phyloP scores from a whole-genome alignment of 1,140 invertebrate genomes.

The Ceratitis capitata region DNA sequence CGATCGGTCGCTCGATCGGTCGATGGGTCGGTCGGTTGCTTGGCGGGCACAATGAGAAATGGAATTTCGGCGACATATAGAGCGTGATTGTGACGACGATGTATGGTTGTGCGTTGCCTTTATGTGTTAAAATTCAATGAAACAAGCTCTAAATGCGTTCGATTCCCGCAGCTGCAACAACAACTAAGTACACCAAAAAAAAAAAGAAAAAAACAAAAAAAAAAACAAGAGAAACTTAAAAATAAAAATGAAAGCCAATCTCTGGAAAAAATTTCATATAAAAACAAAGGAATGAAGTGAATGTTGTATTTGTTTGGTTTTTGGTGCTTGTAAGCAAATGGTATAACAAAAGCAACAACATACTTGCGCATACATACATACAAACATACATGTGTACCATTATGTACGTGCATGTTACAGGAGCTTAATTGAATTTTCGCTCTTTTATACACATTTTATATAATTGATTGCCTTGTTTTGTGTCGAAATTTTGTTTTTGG shows the following conservation, averaged over 20 bases:
- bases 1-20: not conserved
- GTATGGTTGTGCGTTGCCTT: not conserved
- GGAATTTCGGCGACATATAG: slow-evolving; percentile 37
- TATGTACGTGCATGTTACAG: slow-evolving; percentile 1
- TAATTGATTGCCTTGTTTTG: not conserved
- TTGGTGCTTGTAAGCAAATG: slow-evolving; percentile 25
- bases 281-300: slow-evolving; percentile 21
- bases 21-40: not conserved
- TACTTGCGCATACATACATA: not conserved
- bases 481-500: not conserved
- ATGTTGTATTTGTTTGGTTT: slow-evolving; percentile 29
- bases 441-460: slow-evolving; percentile 13
- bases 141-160: slow-evolving; percentile 25
- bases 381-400: no score
- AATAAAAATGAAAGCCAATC: not conserved
- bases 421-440: slow-evolving; percentile 34
- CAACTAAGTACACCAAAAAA: not conserved
- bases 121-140: slow-evolving; percentile 32
- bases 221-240: not conserved
- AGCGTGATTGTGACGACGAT: not conserved
- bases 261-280: no score
- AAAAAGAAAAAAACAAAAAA: not conserved
- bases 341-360: slow-evolving; percentile 34
- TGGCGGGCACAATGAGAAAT: not conserved
- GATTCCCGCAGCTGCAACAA: slow-evolving; percentile 11